phyloP scores from a whole-genome alignment of 2,888 invertebrate species.

The Ophraella communa region DNA sequence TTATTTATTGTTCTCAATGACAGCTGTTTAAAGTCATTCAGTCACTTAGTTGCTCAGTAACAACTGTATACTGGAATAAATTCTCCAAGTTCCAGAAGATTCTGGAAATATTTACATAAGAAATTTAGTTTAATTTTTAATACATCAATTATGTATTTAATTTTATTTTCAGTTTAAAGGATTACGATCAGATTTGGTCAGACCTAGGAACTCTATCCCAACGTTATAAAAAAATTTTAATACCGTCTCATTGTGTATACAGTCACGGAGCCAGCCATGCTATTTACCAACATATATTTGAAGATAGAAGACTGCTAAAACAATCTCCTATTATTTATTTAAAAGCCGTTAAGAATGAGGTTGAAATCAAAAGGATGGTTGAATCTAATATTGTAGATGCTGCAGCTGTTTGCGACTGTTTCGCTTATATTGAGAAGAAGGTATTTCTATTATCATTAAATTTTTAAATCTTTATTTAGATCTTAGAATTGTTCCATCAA shows the following conservation, averaged over 20 bases:
- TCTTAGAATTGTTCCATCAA: no score
- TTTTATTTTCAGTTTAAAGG: constrained; percentile 65
- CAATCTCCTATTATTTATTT: constrained; percentile 84
- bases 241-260: constrained; percentile 74
- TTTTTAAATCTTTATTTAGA: no score
- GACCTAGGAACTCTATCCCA: constrained; percentile 72
- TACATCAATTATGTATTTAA: no score
- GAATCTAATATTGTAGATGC: constrained; percentile 87
- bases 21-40: no score
- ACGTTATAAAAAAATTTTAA: constrained; percentile 69
- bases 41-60: no score
- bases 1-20: no score
- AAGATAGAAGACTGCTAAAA: constrained; percentile 65
- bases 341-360: constrained; percentile 86
- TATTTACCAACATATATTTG: constrained; percentile 67
- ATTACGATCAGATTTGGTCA: constrained; percentile 73
- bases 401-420: constrained; percentile 86
- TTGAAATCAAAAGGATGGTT: constrained; percentile 83
- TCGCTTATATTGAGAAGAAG: constrained; percentile 74
- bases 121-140: no score
- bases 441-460: no score
- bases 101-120: no score
- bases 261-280: constrained; percentile 77
- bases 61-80: no score
- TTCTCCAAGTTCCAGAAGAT: no score